Base-by-base conservation (phyloP, 2,888 invertebrate genomes). In the Torymus texanus region DNA sequence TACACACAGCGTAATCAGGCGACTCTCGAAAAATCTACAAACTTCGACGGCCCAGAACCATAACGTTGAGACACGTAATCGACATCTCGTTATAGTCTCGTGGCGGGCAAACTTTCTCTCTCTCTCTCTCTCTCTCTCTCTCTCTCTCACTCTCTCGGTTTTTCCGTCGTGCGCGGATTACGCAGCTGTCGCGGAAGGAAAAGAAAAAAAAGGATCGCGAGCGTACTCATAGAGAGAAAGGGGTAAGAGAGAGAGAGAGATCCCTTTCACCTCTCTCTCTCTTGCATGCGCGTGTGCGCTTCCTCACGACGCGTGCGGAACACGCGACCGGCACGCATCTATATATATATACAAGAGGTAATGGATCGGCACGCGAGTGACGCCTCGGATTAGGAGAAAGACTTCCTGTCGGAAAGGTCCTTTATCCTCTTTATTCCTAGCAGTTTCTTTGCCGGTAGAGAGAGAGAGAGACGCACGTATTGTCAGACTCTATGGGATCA, bases 181-280 rank as follows among this genome's bases (percentile, higher is more conserved):
- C 72, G 66, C 72, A 67, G 55, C 67, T 72, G 61, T 72, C 73
- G 72, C 18, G 70, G 75, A 70, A 21, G 53, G 3, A 2, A 12
- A 56, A 62, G 29, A 24, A 12, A 51, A 24, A 77, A 65, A 77
- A 18, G 53, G 59, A 72, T 29, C 63, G 14, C 18, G 51, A 1
- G 3, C 4, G 29, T 8, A 8, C 41, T 21, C 21, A 21, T 21
- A 8, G 41, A 41, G 18, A 76, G 66, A 78, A 72, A 72, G 66
- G 71, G 66, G 66, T 77, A 63, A 3, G 62, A 16, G 29, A 29
- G 24, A 24, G 41, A 41, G 41, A 1, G 24, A 21, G 58, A 59
- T 73, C 72, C 67, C 72, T 78, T 78, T 78, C 78, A 73, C 77
- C 77, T 78, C 53, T 72, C 72, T 29, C 66, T 67, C 18, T 21